Conservation (phyloP, 64 coral and sea anemone species). For the Acropora yongei region DNA sequence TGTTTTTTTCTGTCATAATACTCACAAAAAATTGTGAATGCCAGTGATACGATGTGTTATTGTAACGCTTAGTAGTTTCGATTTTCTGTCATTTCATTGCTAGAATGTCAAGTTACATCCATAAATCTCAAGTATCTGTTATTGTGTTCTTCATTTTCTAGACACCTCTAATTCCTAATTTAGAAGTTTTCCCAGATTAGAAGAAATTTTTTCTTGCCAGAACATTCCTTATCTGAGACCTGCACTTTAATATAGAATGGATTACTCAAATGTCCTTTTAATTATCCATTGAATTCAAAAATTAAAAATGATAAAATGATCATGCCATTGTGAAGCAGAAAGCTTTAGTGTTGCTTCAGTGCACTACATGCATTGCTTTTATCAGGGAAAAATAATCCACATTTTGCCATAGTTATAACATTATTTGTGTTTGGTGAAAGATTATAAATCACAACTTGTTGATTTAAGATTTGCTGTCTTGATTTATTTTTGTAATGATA, state of each 20-base stretch:
- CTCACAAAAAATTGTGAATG: not conserved
- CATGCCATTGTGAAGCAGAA: too few relatives aligned
- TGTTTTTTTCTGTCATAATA: not conserved
- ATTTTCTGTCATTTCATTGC: not conserved
- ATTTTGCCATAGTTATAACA: not conserved
- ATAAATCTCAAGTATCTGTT: not conserved
- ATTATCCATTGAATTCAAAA: too few relatives aligned
- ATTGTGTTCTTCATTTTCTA: not conserved
- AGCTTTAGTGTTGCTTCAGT: not conserved
- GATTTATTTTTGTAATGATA: not conserved
- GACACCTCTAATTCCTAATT: not conserved
- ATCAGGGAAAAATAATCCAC: not conserved
- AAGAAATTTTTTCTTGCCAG: not conserved
- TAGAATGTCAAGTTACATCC: not conserved
- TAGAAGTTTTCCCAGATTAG: constrained; percentile 19
- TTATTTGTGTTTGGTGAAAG: not conserved
- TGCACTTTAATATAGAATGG: not conserved
- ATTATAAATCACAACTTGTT: not conserved
- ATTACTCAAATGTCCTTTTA: too few relatives aligned
- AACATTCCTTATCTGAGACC: constrained; percentile 15
- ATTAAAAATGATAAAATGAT: too few relatives aligned
- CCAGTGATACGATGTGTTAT: not conserved
- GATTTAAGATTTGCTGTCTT: constrained; percentile 9
- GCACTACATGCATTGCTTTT: not conserved
- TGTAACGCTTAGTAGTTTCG: not conserved